Base-by-base conservation (phyloP, 1,140 invertebrate species). In the Mylabris phalerata region DNA sequence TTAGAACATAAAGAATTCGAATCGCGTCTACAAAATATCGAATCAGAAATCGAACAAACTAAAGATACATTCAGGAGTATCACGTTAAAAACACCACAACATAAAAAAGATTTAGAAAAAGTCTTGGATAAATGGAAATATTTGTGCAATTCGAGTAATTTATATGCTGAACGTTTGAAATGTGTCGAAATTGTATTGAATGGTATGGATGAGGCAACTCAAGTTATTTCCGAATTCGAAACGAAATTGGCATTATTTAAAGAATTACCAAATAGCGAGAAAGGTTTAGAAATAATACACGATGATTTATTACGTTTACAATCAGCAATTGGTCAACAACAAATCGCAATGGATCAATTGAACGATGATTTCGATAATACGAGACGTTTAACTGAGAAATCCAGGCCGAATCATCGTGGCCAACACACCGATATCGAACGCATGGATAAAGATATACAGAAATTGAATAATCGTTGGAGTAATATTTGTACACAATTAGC, bases 81-180 rank as follows among this genome's bases (percentile, higher is more conserved):
- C 47, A 86, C 88, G 0, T 73, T 88, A 39, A 95, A 95, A 75
- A 95, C 92, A 1, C 90, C 92, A 0, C 86, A 88, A 39, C 86
- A 95, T 73, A 93, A 96, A 74, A 88, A 91, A 72, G 91, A 87
- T 66, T 80, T 93, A 54, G 92, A 96, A 70, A 87, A 87, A 59
- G 81, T 96, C 1, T 84, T 90, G 67, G 86, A 88, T 64, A 91
- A 94, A 65, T 98, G 94, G 95, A 93, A 95, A 70, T 84, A 88
- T 60, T 79, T 96, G 57, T 92, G 91, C 84, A 87, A 87, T 52
- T 78, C 88, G 51, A 93, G 90, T 42, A 86, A 88, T 69, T 75
- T 95, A 19, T 96, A 95, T 69, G 86, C 93, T 32, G 93, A 97
- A 72, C 83, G 86, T 64, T 79, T 98, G 59, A 98, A 98, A 76